Evolutionary conservation across 1,140 invertebrate species (phyloP).

Genomic region (Apocrypta bakeri): DNA sequence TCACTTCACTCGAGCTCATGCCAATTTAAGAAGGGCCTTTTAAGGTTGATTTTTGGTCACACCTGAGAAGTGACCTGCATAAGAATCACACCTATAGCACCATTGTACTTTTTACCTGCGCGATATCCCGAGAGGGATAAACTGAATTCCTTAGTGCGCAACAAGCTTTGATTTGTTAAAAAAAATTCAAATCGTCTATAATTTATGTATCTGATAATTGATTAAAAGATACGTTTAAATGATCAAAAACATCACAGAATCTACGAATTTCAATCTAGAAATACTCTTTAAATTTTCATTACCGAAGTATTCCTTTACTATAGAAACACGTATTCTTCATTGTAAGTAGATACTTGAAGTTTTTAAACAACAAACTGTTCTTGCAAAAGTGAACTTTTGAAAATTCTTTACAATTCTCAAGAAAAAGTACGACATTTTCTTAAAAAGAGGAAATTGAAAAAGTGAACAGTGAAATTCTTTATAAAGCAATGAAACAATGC

Average conservation of each 20-base stretch:
- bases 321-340: background rate
- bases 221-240: too few species aligned
- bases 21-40: slow-evolving; percentile 17
- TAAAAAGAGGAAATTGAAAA: background rate
- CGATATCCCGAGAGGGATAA: background rate
- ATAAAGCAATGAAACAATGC: background rate
- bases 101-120: background rate
- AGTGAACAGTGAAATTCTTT: background rate
- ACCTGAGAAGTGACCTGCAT: background rate
- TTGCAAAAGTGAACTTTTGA: background rate
- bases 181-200: background rate
- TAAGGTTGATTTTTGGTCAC: background rate
- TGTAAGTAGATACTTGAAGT: background rate
- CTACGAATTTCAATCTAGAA: too few species aligned
- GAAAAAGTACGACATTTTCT: background rate
- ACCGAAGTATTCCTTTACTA: background rate
- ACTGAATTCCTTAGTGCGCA: background rate
- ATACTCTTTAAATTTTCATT: too few species aligned
- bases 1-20: slow-evolving; percentile 12
- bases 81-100: background rate
- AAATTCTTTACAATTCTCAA: background rate
- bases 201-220: too few species aligned
- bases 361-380: background rate
- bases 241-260: too few species aligned
- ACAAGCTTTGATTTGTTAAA: background rate